Conservation (phyloP, 2,113 vertebrate genomes). For the Pelmatolapia mariae region DNA sequence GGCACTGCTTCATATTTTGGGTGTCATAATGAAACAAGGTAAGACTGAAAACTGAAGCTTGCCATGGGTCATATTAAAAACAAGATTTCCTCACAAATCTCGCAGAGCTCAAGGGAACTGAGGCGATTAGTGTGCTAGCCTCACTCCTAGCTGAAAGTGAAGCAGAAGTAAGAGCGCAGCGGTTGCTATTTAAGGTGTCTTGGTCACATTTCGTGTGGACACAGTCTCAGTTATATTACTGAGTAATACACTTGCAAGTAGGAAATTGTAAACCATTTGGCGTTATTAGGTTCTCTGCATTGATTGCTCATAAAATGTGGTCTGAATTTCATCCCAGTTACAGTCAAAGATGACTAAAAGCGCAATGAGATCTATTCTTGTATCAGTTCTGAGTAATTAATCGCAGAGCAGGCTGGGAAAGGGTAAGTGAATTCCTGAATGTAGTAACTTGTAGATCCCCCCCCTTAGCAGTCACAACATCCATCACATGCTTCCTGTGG, state of each 20-base stretch:
- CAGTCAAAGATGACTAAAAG: background rate
- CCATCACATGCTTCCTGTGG: background rate
- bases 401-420: background rate
- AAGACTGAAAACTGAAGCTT: background rate
- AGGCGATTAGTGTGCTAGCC: background rate
- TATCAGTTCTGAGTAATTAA: background rate
- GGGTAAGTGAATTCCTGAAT: background rate
- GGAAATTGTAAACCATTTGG: background rate
- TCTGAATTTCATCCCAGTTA: accelerated
- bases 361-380: background rate
- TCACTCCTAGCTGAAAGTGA: background rate
- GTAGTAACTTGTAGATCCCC: background rate
- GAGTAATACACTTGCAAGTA: background rate
- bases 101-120: accelerated
- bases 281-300: accelerated
- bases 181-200: background rate
- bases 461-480: accelerated
- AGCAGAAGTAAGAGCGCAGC: background rate
- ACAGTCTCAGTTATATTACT: accelerated
- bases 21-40: background rate
- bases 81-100: accelerated
- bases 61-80: background rate
- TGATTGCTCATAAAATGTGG: background rate
- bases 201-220: background rate
- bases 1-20: background rate